Evolutionary conservation across 2,113 vertebrate species (phyloP), one percentile per base, ranked within the genome.

Genomic region (Mesembrinibis cayennensis): DNA sequence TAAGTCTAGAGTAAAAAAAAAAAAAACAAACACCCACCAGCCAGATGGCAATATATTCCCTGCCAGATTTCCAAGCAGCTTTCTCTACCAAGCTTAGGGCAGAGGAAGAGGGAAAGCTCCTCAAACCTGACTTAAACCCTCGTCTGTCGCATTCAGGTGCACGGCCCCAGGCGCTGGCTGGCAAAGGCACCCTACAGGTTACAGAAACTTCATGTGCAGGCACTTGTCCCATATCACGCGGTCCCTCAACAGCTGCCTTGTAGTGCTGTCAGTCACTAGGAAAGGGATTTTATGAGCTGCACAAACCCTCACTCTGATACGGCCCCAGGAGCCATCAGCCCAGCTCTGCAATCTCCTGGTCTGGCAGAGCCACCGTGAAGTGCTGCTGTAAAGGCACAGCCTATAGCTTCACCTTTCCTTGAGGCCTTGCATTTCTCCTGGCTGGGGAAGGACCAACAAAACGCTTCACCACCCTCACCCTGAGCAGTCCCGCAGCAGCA

Each of bases 21-120:
- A 19, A 90, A 34, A 42, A 12, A 42, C 40, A 42, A 42, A 42
- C 11, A n/a, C 8, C 5, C 53, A 78, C 50, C 38, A 81, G 63
- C 82, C 95, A 96, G 91, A 96, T 95, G 94, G 96, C 42, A 83
- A 92, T 50, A 73, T 14, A 96, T 45, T 87, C 89, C 76, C 30
- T 83, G 89, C 83, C 94, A 94, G 86, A 91, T 81, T 95, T 94
- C 45, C 91, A 89, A 89, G 71, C 56, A 88, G 93, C 79, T 56
- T 95, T 70, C 79, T 74, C 53, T 56, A 82, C 32, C 36, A 36
- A 70, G 58, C 71, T 70, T 25, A 70, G 53, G 58, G 55, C 61
- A 85, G 70, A 77, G 76, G 70, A 63, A 76, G 32, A 71, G 7
- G 79, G 18, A 58, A 88, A 93, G 36, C 86, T 92, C 52, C 79